A percentile compares a stretch with the other conserved stretches of the same genome.
Conservation (phyloP, 2,888 invertebrate genomes). For the Pinctada fucata region DNA sequence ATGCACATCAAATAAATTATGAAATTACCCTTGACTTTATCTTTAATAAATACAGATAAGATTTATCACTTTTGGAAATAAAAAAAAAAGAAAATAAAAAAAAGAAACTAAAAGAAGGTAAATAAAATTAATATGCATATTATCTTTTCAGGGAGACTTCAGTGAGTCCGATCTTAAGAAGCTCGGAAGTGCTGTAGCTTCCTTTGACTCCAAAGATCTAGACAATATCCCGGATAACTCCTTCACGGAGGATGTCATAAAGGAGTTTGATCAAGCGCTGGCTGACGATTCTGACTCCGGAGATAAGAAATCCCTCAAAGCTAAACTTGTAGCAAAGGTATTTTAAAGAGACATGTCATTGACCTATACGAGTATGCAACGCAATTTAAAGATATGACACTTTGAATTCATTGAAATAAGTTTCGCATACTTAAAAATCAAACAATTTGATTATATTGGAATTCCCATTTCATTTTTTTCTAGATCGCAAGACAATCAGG, state of each 20-base stretch:
- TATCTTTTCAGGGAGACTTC: conserved; percentile 25
- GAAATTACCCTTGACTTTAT: too few species aligned
- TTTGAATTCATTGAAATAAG: too few species aligned
- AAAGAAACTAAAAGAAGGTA: too few species aligned
- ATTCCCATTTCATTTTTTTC: too few species aligned
- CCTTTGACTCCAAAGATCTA: conserved; percentile 30
- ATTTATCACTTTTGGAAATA: too few species aligned
- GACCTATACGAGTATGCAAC: background rate
- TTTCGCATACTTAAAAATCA: too few species aligned
- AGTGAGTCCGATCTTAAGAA: conserved; percentile 36
- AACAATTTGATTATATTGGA: too few species aligned
- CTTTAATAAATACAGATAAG: too few species aligned
- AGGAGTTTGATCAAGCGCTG: conserved; percentile 23
- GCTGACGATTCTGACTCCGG: conserved; percentile 5
- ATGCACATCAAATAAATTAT: background rate
- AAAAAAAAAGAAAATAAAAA: too few species aligned
- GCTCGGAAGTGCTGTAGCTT: conserved; percentile 36
- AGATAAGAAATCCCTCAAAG: conserved; percentile 19
- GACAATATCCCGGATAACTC: conserved; percentile 37
- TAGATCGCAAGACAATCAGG: conserved; percentile 17
- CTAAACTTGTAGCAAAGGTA: conserved; percentile 31
- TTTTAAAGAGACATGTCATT: background rate
- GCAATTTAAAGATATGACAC: too few species aligned
- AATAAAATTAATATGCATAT: too few species aligned
- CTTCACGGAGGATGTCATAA: conserved; percentile 29